phyloP scores from a whole-genome alignment of 1,140 invertebrate species.

The Platyura marginata region DNA sequence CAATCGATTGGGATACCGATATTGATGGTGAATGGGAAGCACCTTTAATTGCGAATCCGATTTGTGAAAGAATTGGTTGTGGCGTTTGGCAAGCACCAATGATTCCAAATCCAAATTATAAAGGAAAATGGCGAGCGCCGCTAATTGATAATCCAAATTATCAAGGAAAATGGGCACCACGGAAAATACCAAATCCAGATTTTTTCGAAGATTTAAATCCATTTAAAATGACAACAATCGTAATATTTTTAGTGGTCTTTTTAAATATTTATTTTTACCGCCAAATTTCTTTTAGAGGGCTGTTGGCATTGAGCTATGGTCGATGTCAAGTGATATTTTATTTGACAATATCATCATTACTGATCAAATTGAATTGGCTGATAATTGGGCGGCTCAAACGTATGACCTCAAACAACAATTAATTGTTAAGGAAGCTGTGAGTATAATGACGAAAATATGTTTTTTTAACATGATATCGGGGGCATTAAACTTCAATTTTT shows the following conservation, averaged over 20 bases:
- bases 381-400: constrained; percentile 64
- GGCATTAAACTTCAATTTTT: neutral
- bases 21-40: constrained; percentile 99
- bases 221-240: constrained; percentile 81
- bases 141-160: constrained; percentile 89
- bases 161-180: constrained; percentile 84
- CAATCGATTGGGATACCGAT: constrained; percentile 90
- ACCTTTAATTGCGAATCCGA: constrained; percentile 78
- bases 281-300: constrained; percentile 40
- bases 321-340: constrained; percentile 84
- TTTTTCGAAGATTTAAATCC: constrained; percentile 85
- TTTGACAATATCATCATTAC: constrained; percentile 94
- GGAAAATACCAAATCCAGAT: constrained; percentile 72
- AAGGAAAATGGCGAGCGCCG: constrained; percentile 82
- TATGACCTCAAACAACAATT: constrained; percentile 70
- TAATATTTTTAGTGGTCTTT: constrained; percentile 34
- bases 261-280: neutral
- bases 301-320: constrained; percentile 94
- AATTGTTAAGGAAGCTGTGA: constrained; percentile 60
- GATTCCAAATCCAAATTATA: constrained; percentile 80
- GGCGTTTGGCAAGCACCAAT: constrained; percentile 75
- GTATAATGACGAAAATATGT: constrained; percentile 16
- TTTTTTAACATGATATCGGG: neutral
- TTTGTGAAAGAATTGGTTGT: constrained; percentile 75
- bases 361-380: constrained; percentile 60